phyloP scores from a whole-genome alignment of 2,888 invertebrate genomes.

The Syritta pipiens region DNA sequence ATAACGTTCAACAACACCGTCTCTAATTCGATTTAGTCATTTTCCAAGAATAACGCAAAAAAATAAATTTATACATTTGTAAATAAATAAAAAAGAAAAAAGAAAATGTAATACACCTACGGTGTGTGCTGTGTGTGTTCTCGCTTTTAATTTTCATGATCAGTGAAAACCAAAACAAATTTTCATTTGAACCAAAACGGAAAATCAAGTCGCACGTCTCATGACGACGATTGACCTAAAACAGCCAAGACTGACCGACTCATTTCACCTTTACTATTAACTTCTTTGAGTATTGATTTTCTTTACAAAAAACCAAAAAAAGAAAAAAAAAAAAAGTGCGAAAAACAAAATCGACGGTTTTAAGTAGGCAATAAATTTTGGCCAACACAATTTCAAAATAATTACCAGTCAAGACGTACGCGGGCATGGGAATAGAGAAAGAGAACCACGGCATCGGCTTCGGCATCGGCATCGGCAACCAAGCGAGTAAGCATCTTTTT shows the following conservation, averaged over 20 bases:
- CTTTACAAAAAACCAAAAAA: constrained; percentile 4
- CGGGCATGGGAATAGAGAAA: too few species aligned
- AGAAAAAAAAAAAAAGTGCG: constrained; percentile 30
- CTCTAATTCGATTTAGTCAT: constrained; percentile 52
- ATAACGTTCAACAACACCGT: constrained; percentile 23
- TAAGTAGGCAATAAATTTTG: constrained; percentile 44
- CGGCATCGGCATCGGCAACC: constrained; percentile 15
- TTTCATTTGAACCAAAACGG: too few species aligned
- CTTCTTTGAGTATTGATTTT: constrained; percentile 29
- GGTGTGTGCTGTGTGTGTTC: constrained; percentile 29
- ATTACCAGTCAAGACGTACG: constrained; percentile 10
- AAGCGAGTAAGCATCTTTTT: constrained; percentile 48
- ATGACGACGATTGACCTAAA: constrained; percentile 2
- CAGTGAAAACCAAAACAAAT: constrained; percentile 25
- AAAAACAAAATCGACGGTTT: constrained; percentile 42
- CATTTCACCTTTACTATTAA: constrained; percentile 41
- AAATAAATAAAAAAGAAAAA: constrained; percentile 43
- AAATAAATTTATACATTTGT: constrained; percentile 35
- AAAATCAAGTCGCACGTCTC: too few species aligned
- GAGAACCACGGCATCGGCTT: neutral
- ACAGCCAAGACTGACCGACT: neutral
- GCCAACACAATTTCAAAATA: constrained; percentile 45
- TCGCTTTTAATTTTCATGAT: constrained; percentile 53
- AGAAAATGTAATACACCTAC: constrained; percentile 9
- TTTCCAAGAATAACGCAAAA: constrained; percentile 47